phyloP scores from a whole-genome alignment of 2,888 invertebrate species.

The Acanthosoma haemorrhoidale region DNA sequence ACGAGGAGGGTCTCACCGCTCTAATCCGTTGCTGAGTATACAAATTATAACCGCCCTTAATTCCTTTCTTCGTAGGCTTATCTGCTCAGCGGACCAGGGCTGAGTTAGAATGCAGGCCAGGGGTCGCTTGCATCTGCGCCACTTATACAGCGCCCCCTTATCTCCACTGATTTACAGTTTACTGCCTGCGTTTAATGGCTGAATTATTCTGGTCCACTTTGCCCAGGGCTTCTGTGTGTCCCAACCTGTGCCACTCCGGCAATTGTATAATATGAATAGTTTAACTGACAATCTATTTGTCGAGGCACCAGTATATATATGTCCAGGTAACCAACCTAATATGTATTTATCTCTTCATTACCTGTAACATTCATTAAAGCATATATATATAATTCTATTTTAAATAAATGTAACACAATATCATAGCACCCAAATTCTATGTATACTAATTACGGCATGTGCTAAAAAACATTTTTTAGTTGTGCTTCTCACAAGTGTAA shows the following conservation, averaged over 20 bases:
- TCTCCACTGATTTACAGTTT: conserved; percentile 14
- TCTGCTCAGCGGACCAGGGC: not conserved
- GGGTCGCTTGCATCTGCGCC: not conserved
- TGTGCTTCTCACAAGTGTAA: no score
- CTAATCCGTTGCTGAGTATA: not conserved
- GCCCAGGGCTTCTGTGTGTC: not conserved
- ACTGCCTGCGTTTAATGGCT: conserved; percentile 23
- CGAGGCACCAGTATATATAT: no score
- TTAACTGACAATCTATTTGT: no score
- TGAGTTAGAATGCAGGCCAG: not conserved
- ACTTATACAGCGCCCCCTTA: not conserved
- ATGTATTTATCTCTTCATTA: no score
- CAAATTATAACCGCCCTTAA: conserved; percentile 9
- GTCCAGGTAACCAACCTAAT: no score
- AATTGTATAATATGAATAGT: not conserved
- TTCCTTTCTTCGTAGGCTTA: not conserved
- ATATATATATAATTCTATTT: no score
- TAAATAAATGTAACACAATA: no score
- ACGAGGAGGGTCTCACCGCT: no score
- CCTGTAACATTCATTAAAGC: no score
- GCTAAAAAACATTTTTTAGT: no score
- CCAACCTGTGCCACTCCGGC: not conserved
- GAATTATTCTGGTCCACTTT: not conserved
- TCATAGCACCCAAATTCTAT: no score
- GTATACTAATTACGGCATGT: no score